These are phyloP conservation scores for Octomys mimax DNA, from an alignment of 2,797 vertebrate genomes.

Conservation along the genomic window DNA sequence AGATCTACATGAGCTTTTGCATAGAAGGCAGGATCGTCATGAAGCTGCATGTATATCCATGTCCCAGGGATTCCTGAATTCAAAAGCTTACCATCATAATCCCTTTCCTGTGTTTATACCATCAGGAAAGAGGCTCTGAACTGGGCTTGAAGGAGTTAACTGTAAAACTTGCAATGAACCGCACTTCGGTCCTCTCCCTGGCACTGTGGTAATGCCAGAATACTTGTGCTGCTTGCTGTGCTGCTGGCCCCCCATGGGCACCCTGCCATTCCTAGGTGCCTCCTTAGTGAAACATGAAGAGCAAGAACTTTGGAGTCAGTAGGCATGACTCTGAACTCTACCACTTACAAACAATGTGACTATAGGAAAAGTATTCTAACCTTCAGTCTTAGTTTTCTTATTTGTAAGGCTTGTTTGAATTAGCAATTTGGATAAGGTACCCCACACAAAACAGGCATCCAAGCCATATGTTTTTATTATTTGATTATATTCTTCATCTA, in stretches of 20 bases:
- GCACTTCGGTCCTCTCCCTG: too few relatives aligned
- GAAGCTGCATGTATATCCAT: background rate
- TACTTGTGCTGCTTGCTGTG: background rate
- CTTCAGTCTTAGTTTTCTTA: constrained; percentile 33
- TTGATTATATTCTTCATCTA: background rate
- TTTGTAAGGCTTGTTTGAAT: constrained; percentile 36
- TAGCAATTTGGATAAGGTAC: background rate
- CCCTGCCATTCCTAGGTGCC: background rate
- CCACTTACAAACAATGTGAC: background rate
- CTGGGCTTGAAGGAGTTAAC: background rate
- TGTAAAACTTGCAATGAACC: background rate
- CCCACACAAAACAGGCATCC: background rate
- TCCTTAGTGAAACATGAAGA: background rate
- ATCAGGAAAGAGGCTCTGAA: background rate
- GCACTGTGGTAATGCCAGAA: background rate
- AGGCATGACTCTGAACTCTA: background rate
- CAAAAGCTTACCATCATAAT: background rate
- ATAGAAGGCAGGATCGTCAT: background rate
- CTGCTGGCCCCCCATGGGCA: background rate
- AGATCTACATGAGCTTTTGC: background rate
- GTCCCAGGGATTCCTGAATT: background rate
- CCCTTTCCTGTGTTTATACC: background rate
- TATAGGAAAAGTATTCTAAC: constrained; percentile 25
- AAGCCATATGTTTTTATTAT: background rate
- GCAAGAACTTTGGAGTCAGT: background rate